Percentiles rank a stretch among this genome's conserved stretches.
phyloP scores from a whole-genome alignment of 2,113 vertebrate genomes.

The Speoplatyrhinus poulsoni region DNA sequence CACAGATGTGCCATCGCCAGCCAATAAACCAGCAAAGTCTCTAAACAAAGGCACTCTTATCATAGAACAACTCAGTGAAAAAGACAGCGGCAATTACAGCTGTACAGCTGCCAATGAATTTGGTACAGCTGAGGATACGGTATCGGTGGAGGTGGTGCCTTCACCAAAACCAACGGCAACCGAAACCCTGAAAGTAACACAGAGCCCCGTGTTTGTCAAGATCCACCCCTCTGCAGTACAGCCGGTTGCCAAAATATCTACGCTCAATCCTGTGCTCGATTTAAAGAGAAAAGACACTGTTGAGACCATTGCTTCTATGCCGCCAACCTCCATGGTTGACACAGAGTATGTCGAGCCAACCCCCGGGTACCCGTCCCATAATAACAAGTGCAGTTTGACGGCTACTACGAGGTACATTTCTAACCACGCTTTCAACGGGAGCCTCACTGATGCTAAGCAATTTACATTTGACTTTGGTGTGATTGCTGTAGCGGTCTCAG shows the following conservation, averaged over 20 bases:
- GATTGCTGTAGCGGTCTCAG: slow-evolving; percentile 89
- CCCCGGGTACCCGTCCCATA: background rate
- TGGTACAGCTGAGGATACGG: slow-evolving; percentile 78
- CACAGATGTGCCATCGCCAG: slow-evolving; percentile 39
- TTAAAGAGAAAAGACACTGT: slow-evolving; percentile 15
- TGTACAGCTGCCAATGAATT: slow-evolving; percentile 86
- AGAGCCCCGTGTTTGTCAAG: background rate
- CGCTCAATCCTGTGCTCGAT: slow-evolving; percentile 12
- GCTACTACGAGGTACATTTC: slow-evolving; percentile 81
- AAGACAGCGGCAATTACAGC: slow-evolving; percentile 87
- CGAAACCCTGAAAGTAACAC: background rate
- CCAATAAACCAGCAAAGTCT: slow-evolving; percentile 70
- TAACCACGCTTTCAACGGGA: slow-evolving; percentile 86
- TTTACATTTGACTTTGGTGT: slow-evolving; percentile 91
- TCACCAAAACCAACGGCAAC: slow-evolving; percentile 62
- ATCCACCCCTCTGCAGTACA: slow-evolving; percentile 5
- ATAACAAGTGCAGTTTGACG: slow-evolving; percentile 78
- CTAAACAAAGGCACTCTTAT: slow-evolving; percentile 87
- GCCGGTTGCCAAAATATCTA: slow-evolving; percentile 3
- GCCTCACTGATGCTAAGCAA: slow-evolving; percentile 82
- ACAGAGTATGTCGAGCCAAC: background rate
- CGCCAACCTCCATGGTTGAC: background rate
- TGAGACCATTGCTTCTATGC: slow-evolving; percentile 30
- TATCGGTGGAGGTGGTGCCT: slow-evolving; percentile 77
- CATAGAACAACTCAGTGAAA: slow-evolving; percentile 80